Conservation (phyloP, 1,140 invertebrate species). For the Drosophila elegans region DNA sequence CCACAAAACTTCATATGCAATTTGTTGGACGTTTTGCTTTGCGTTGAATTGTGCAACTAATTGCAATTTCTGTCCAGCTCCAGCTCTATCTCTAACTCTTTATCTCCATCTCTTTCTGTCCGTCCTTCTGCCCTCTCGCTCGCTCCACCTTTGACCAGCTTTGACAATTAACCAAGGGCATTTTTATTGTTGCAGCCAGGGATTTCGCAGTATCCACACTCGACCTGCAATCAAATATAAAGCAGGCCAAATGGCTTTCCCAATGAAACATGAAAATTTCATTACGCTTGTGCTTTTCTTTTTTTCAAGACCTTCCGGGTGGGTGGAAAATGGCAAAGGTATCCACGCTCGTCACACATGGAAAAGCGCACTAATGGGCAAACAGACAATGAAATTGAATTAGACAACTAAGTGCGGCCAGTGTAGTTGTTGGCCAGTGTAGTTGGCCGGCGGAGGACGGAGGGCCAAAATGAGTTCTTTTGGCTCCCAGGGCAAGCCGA, state of each 20-base stretch:
- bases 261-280: constrained; percentile 80
- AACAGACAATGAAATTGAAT: constrained; percentile 79
- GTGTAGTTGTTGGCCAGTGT: not conserved
- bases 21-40: constrained; percentile 30
- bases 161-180: constrained; percentile 62
- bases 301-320: constrained; percentile 17
- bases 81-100: not conserved
- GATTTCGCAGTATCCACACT: constrained; percentile 13
- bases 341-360: constrained; percentile 54
- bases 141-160: constrained; percentile 2
- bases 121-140: constrained; percentile 5
- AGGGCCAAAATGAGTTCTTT: constrained; percentile 9
- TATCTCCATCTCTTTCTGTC: not conserved
- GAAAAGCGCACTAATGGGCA: constrained; percentile 52
- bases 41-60: constrained; percentile 60
- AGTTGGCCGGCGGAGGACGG: constrained; percentile 1
- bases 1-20: constrained; percentile 37
- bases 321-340: constrained; percentile 3
- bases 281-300: constrained; percentile 48
- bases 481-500: constrained; percentile 6
- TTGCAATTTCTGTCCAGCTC: constrained; percentile 57
- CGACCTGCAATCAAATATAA: constrained; percentile 42
- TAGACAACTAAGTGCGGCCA: constrained; percentile 61
- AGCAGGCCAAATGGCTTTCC: constrained; percentile 52
- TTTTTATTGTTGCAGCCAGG: constrained; percentile 39